These are phyloP conservation scores for Drosophila fungiperda DNA, from an alignment of 2,888 invertebrate genomes.

Conservation along the genomic window DNA sequence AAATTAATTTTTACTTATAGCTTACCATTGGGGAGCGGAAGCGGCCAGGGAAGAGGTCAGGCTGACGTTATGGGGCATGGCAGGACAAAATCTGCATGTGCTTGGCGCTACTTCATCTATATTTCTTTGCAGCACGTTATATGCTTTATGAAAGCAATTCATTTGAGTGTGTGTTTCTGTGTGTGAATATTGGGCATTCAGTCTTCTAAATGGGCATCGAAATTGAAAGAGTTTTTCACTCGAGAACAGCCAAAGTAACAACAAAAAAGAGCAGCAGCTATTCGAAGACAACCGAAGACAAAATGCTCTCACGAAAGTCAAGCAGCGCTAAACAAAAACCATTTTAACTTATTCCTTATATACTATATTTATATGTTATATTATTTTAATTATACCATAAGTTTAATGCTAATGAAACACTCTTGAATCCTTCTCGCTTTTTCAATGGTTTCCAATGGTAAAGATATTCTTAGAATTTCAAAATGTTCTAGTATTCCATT, in stretches of 20 bases:
- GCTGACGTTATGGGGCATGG: not conserved
- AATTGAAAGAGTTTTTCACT: conserved; percentile 39
- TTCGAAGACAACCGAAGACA: not conserved
- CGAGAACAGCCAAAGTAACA: not conserved
- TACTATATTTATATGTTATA: no score
- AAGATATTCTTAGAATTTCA: not conserved
- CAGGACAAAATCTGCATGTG: conserved; percentile 44
- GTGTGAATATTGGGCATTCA: conserved; percentile 1
- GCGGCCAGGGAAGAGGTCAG: not conserved
- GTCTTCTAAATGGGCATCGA: conserved; percentile 18
- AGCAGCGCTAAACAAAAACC: not conserved
- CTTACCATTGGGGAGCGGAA: not conserved
- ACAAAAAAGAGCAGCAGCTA: not conserved
- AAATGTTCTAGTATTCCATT: no score
- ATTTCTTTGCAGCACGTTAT: not conserved
- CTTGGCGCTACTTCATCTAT: not conserved
- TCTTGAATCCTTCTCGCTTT: no score
- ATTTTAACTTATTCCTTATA: no score
- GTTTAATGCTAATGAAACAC: no score
- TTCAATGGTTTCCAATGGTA: no score
- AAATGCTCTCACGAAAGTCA: not conserved
- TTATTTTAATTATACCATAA: no score
- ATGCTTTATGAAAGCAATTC: conserved; percentile 40
- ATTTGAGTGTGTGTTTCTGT: not conserved
- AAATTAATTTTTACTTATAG: conserved; percentile 64